These are phyloP conservation scores for Fabriciana adippe DNA, from an alignment of 2,888 invertebrate genomes.

Conservation along the genomic window DNA sequence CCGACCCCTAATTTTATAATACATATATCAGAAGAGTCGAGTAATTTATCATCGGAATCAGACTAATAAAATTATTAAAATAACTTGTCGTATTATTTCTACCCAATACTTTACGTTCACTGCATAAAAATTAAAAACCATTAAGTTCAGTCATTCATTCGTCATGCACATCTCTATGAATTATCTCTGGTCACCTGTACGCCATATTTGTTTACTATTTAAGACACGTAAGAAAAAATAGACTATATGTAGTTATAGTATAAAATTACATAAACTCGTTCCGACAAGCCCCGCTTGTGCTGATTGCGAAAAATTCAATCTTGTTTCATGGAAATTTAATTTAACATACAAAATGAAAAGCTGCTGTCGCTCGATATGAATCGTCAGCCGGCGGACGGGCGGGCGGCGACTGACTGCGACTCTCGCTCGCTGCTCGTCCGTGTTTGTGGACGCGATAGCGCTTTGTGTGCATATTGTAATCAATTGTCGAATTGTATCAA, in stretches of 20 bases:
- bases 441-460: constrained; percentile 74
- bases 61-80: too few species aligned
- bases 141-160: too few species aligned
- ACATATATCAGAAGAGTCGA: too few species aligned
- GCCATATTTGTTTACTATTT: too few species aligned
- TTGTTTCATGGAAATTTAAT: constrained; percentile 82
- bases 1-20: too few species aligned
- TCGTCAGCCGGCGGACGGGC: constrained; percentile 58
- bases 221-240: too few species aligned
- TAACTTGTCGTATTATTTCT: too few species aligned
- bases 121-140: too few species aligned
- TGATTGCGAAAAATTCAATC: constrained; percentile 83
- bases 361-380: constrained; percentile 76
- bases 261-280: constrained; percentile 56
- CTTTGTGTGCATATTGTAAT: constrained; percentile 80
- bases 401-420: constrained; percentile 50
- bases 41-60: too few species aligned
- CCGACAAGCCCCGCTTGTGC: constrained; percentile 60
- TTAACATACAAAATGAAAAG: constrained; percentile 82
- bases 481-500: constrained; percentile 77
- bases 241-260: constrained; percentile 45
- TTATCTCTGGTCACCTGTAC: too few species aligned
- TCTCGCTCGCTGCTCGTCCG: constrained; percentile 48
- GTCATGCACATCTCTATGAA: too few species aligned
- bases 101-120: too few species aligned